phyloP scores from a whole-genome alignment of 2,888 invertebrate genomes.

The Drosophila kanekoi region DNA sequence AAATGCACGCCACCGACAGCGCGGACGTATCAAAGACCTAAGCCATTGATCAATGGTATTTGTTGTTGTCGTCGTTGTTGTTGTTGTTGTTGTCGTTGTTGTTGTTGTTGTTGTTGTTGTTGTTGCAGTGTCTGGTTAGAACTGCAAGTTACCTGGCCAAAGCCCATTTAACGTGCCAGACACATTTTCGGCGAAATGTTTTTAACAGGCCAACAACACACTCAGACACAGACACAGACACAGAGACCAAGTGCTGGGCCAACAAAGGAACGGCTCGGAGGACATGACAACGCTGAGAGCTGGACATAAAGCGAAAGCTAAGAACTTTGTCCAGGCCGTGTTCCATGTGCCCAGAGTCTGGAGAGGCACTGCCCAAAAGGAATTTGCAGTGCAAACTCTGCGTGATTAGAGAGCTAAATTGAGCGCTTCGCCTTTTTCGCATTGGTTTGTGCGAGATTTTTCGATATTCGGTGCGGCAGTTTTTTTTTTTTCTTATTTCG shows the following conservation, averaged over 20 bases:
- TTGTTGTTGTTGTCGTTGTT: conserved; percentile 50
- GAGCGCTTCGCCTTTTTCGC: conserved; percentile 52
- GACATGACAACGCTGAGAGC: conserved; percentile 23
- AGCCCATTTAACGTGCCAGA: conserved; percentile 78
- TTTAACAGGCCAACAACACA: conserved; percentile 60
- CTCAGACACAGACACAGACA: background rate
- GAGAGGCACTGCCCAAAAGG: conserved; percentile 39
- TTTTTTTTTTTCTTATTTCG: conserved; percentile 7
- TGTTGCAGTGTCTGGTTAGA: conserved; percentile 77
- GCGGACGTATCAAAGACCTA: conserved; percentile 79
- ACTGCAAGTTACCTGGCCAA: conserved; percentile 76
- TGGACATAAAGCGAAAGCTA: conserved; percentile 57
- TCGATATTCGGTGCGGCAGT: conserved; percentile 38
- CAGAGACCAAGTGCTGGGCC: conserved; percentile 46
- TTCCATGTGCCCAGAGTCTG: conserved; percentile 12
- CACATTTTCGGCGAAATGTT: conserved; percentile 81
- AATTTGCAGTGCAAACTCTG: conserved; percentile 73
- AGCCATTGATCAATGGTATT: conserved; percentile 77
- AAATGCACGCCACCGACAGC: conserved; percentile 64
- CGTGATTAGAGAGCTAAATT: conserved; percentile 80
- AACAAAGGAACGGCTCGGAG: conserved; percentile 46
- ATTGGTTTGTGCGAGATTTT: conserved; percentile 40
- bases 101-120: conserved; percentile 53
- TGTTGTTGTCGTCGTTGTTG: conserved; percentile 56
- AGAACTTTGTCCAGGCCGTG: conserved; percentile 43